Conservation (phyloP, 2,888 invertebrate genomes). For the Odiellus spinosus region DNA sequence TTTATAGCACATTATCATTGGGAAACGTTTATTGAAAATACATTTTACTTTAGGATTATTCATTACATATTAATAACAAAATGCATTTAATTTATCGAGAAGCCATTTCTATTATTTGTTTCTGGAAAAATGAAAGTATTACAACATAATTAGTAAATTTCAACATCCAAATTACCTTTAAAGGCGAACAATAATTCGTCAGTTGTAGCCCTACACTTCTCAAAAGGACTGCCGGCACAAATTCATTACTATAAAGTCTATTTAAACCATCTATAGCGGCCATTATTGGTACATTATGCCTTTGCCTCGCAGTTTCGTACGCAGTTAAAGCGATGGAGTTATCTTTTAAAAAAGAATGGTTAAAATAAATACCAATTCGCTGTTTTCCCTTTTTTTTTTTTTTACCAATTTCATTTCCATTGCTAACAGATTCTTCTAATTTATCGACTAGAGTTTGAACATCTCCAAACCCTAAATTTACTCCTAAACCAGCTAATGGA, state of each 20-base stretch:
- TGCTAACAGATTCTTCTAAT: constrained; percentile 50
- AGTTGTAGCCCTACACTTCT: constrained; percentile 67
- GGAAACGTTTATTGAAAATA: too few species aligned
- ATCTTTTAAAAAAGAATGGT: too few species aligned
- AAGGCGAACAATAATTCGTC: constrained; percentile 51
- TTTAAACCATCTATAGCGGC: constrained; percentile 71
- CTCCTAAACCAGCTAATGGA: constrained; percentile 93
- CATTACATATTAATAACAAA: too few species aligned
- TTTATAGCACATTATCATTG: too few species aligned
- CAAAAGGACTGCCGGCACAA: constrained; percentile 51
- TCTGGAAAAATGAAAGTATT: too few species aligned
- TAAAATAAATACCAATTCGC: too few species aligned
- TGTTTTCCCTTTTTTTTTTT: too few species aligned
- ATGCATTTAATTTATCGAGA: too few species aligned
- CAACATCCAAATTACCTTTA: constrained; percentile 43
- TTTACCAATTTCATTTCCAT: constrained; percentile 48
- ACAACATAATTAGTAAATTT: too few species aligned
- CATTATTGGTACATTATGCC: constrained; percentile 77
- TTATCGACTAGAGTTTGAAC: constrained; percentile 52
- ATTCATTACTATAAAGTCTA: constrained; percentile 51
- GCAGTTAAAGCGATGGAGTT: constrained; percentile 29
- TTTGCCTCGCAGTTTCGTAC: constrained; percentile 70
- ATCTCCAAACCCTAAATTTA: constrained; percentile 94
- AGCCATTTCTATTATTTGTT: too few species aligned
- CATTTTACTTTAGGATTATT: too few species aligned